Evolutionary conservation across 2,113 vertebrate species (phyloP).

Genomic region (Entomyzon cyanotis): DNA sequence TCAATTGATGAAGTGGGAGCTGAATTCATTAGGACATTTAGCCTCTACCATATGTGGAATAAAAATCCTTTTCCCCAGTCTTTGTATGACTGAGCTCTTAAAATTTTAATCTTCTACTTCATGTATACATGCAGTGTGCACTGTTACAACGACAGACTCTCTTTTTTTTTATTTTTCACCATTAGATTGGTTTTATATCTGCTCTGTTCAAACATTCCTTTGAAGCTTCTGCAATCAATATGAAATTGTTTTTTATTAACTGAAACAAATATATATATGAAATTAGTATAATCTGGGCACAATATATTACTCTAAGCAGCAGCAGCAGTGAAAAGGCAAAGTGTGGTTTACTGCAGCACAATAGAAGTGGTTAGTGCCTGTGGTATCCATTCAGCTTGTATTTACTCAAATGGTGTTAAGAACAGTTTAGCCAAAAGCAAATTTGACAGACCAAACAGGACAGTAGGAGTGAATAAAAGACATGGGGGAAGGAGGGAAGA

Average conservation of each 20-base stretch:
- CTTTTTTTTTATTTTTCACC: not conserved
- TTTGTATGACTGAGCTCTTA: not conserved
- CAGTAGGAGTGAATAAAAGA: not conserved
- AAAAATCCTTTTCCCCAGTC: not conserved
- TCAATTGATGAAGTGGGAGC: not conserved
- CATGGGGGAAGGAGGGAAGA: not conserved
- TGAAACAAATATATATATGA: not conserved
- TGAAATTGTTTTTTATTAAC: not conserved
- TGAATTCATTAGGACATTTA: not conserved
- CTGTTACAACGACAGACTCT: fast-evolving
- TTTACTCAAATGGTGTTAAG: not conserved
- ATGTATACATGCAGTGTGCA: not conserved
- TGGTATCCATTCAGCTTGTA: not conserved
- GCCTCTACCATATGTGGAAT: not conserved
- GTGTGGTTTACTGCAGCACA: not conserved
- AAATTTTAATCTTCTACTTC: not conserved
- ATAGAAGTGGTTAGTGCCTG: not conserved
- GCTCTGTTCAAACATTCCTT: not conserved
- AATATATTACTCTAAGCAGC: not conserved
- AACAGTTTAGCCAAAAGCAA: not conserved
- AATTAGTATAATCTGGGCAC: not conserved
- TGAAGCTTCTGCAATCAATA: not conserved
- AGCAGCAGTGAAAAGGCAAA: not conserved
- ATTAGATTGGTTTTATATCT: not conserved
- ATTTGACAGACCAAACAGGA: not conserved